Base-by-base conservation (phyloP, 2,797 vertebrate genomes). In the Sphenodon punctatus region DNA sequence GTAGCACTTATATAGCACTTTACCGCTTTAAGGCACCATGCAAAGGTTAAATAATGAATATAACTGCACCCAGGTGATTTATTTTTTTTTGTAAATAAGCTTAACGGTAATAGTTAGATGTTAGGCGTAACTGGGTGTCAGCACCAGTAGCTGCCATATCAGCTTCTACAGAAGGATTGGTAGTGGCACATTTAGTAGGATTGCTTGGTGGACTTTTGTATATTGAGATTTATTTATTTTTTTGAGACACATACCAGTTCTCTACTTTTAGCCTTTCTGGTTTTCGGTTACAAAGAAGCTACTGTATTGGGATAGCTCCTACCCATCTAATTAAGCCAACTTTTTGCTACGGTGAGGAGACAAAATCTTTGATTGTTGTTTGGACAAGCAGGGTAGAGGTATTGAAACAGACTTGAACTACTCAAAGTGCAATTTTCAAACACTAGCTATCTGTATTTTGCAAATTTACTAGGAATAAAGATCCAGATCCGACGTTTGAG, bases 401-500 rank as follows among this genome's bases (percentile, higher is more conserved):
- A 88, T 91, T 90, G 88, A 42, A 89, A 82, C 64, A 90, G 89
- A 85, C 87, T 86, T 90, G 89, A 92, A 90, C 86, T 83, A 55
- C 74, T 92, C 90, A 87, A 95, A 95, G 93, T 94, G 91, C 91
- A 94, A 92, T 95, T 96, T 89, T 84, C 86, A 75, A 80, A 65
- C 60, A 64, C 71, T 89, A 82, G 49, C 67, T 80, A 77, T 58
- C 80, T 84, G 63, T 43, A 61, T 82, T 87, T 78, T 88, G 64
- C 70, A 76, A 83, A 45, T 60, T 88, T 84, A 64, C 65, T 69
- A 43, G 16, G 59, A n/a, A 58, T 55, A 22, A 20, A 63, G 39
- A 66, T 27, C 27, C 7, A 20, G 17, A 25, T 19, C n/a, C 27
- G 17, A 16, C 25, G 22, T 60, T 22, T 55, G 63, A 75, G 61